These are phyloP conservation scores for Oreotrochilus melanogaster DNA, from an alignment of 2,113 vertebrate species.

Conservation along the genomic window DNA sequence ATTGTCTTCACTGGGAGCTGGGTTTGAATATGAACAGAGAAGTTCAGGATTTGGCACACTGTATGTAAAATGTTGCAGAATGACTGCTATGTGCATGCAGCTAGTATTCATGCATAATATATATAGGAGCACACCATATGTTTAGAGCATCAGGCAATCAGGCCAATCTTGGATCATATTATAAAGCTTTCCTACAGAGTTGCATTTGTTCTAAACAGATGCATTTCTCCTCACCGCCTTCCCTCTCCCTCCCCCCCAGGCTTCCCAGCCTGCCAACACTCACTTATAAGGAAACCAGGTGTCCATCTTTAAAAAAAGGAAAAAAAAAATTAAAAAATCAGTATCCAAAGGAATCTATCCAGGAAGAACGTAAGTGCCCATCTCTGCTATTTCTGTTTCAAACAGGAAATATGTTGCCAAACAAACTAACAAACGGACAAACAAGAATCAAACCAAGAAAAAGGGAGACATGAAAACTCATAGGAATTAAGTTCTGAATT, in stretches of 20 bases:
- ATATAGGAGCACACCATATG: conserved; percentile 60
- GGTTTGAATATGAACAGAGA: not conserved
- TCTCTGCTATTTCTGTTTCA: conserved; percentile 45
- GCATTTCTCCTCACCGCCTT: not conserved
- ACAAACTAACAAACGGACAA: conserved; percentile 53
- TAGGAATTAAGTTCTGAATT: conserved; percentile 32
- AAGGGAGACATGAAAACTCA: conserved; percentile 10
- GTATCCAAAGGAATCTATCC: conserved; percentile 25
- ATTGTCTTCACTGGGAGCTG: conserved; percentile 12
- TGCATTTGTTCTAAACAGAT: conserved; percentile 59
- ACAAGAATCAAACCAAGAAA: conserved; percentile 46
- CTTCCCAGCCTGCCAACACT: conserved; percentile 32
- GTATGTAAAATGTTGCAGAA: conserved; percentile 7
- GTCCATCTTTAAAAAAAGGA: conserved; percentile 18
- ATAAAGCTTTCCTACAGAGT: conserved; percentile 10
- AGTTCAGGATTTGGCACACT: conserved; percentile 36
- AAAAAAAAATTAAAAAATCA: not conserved
- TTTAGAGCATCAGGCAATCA: conserved; percentile 42
- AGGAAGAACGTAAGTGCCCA: conserved; percentile 25
- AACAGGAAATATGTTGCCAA: conserved; percentile 48
- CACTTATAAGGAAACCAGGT: conserved; percentile 34
- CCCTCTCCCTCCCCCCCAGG: not conserved
- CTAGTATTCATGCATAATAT: conserved; percentile 47
- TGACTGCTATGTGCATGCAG: conserved; percentile 40
- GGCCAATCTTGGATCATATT: conserved; percentile 7